Percentiles rank a stretch among this genome's conserved stretches.
phyloP scores from a whole-genome alignment of 2,888 invertebrate genomes.

The Luperina testacea region DNA sequence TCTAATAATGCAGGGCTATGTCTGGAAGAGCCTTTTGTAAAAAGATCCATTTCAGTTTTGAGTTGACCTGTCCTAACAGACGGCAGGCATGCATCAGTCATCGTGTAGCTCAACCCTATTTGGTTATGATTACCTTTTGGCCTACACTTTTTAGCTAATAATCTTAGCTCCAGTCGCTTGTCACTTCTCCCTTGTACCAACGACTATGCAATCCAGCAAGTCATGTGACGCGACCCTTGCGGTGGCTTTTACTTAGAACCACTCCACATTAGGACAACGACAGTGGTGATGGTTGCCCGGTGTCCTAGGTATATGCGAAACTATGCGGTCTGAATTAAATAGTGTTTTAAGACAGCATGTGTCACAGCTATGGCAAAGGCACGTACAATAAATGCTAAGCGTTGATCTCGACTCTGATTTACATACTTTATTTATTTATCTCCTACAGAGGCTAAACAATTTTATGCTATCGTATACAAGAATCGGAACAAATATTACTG shows the following conservation, averaged over 20 bases:
- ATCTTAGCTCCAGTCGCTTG: not conserved
- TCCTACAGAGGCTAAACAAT: no score
- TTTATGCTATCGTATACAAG: no score
- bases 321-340: not conserved
- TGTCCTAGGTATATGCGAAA: not conserved
- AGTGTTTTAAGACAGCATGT: not conserved
- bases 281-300: conserved; percentile 24
- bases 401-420: not conserved
- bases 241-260: conserved; percentile 71
- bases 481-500: no score
- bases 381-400: not conserved
- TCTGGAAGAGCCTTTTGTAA: no score
- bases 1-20: no score
- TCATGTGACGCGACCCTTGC: conserved; percentile 72
- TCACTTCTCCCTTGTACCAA: conserved; percentile 46
- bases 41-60: no score
- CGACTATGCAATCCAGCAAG: conserved; percentile 65
- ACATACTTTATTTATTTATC: no score
- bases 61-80: no score
- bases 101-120: no score
- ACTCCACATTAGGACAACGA: conserved; percentile 66
- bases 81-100: no score
- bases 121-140: not conserved
- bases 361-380: no score
- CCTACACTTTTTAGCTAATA: not conserved